Evolutionary conservation across 2,888 invertebrate species (phyloP).

Genomic region (Cremastinae sp.): DNA sequence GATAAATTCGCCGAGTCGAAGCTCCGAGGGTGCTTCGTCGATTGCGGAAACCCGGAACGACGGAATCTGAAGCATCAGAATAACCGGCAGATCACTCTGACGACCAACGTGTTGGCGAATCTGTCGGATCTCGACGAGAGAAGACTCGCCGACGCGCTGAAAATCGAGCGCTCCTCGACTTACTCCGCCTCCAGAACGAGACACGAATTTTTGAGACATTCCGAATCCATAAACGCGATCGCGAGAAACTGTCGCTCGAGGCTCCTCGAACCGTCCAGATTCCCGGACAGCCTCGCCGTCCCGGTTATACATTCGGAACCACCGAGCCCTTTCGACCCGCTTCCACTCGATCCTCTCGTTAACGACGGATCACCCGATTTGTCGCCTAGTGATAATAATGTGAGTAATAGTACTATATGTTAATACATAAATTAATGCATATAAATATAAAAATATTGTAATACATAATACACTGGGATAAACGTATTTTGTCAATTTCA

Average conservation of each 20-base stretch:
- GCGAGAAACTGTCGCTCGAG: slow-evolving; percentile 60
- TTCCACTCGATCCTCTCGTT: slow-evolving; percentile 68
- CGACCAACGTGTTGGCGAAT: slow-evolving; percentile 71
- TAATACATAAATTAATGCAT: too few species aligned
- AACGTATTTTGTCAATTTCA: too few species aligned
- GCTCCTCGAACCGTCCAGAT: slow-evolving; percentile 66
- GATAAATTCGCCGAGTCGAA: too few species aligned
- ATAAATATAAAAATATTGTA: too few species aligned
- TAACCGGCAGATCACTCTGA: too few species aligned
- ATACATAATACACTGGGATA: too few species aligned
- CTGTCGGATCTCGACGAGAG: slow-evolving; percentile 62
- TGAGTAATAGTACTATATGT: too few species aligned
- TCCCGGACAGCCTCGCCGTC: slow-evolving; percentile 68
- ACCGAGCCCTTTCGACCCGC: slow-evolving; percentile 75
- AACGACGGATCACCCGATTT: too few species aligned
- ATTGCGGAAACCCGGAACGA: too few species aligned
- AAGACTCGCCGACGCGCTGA: slow-evolving; percentile 45
- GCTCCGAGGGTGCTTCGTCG: too few species aligned
- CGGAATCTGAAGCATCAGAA: too few species aligned
- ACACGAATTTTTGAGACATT: slow-evolving; percentile 67
- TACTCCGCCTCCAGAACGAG: slow-evolving; percentile 56
- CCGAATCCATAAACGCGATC: slow-evolving; percentile 69
- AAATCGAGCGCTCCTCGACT: slow-evolving; percentile 43
- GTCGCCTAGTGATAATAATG: too few species aligned
- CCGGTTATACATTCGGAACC: slow-evolving; percentile 77